Evolutionary conservation across 2,113 vertebrate genomes (phyloP).

Genomic region (Rallus limicola): DNA sequence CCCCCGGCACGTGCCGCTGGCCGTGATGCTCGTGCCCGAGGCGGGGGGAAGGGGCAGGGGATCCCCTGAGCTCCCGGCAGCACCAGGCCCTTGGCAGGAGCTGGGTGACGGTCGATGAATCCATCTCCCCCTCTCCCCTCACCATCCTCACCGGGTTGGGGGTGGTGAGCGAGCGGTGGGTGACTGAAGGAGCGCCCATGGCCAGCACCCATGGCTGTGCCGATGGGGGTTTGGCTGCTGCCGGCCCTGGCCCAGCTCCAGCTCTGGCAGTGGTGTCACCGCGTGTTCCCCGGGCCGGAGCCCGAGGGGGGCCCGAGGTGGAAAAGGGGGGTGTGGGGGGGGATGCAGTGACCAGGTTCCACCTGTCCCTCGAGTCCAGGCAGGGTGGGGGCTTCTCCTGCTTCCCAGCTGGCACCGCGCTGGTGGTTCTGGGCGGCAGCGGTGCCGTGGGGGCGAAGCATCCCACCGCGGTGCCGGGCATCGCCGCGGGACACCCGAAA

Average conservation of each 20-base stretch:
- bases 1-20: not conserved
- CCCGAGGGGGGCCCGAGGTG: not conserved
- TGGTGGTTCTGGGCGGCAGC: too few species aligned
- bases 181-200: not conserved
- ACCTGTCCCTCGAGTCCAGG: not conserved
- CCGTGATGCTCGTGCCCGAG: not conserved
- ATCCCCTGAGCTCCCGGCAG: accelerated
- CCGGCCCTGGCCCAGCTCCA: not conserved
- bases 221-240: not conserved
- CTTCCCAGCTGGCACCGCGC: accelerated
- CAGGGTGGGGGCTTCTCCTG: not conserved
- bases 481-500: too few species aligned
- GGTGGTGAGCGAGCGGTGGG: not conserved
- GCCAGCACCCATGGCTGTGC: not conserved
- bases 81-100: not conserved
- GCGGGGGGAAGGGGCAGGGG: too few species aligned
- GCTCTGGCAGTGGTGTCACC: not conserved
- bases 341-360: not conserved
- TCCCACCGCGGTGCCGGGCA: not conserved
- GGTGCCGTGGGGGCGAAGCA: not conserved
- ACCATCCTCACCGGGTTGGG: too few species aligned
- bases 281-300: not conserved
- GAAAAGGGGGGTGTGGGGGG: too few species aligned
- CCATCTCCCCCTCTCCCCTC: too few species aligned
- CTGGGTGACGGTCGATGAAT: not conserved